Evolutionary conservation across 2,888 invertebrate species (phyloP).

Genomic region (Microchrysa polita): DNA sequence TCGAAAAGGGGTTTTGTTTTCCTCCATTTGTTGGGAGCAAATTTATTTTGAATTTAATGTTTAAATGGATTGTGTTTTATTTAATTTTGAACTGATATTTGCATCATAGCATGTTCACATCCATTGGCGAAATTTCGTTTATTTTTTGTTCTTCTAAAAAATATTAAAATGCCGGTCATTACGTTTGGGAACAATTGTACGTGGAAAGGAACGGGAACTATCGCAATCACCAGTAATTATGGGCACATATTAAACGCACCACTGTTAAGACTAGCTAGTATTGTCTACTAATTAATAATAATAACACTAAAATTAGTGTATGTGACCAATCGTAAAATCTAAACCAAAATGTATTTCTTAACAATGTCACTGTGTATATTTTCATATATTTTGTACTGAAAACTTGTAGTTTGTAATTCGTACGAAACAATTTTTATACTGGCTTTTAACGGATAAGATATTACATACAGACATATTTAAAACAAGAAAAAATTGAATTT

Average conservation of each 20-base stretch:
- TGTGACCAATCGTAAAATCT: background rate
- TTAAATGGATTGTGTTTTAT: too few species aligned
- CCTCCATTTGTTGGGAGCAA: too few species aligned
- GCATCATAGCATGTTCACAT: too few species aligned
- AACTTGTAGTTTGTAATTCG: slow-evolving; percentile 47
- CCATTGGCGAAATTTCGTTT: too few species aligned
- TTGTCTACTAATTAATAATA: too few species aligned
- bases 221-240: slow-evolving; percentile 7
- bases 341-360: background rate
- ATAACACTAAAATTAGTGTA: too few species aligned
- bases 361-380: slow-evolving; percentile 29
- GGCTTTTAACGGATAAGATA: slow-evolving; percentile 43
- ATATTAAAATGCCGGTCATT: background rate
- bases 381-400: slow-evolving; percentile 46
- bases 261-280: slow-evolving; percentile 21
- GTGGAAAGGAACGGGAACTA: background rate
- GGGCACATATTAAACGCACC: background rate
- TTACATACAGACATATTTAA: slow-evolving; percentile 14
- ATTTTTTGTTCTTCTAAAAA: too few species aligned
- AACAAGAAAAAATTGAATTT: slow-evolving; percentile 52
- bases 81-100: too few species aligned
- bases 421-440: slow-evolving; percentile 44
- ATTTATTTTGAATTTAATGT: too few species aligned
- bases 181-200: background rate
- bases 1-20: too few species aligned